phyloP scores from a whole-genome alignment of 2,888 invertebrate species.

The Drosophila gaucha region DNA sequence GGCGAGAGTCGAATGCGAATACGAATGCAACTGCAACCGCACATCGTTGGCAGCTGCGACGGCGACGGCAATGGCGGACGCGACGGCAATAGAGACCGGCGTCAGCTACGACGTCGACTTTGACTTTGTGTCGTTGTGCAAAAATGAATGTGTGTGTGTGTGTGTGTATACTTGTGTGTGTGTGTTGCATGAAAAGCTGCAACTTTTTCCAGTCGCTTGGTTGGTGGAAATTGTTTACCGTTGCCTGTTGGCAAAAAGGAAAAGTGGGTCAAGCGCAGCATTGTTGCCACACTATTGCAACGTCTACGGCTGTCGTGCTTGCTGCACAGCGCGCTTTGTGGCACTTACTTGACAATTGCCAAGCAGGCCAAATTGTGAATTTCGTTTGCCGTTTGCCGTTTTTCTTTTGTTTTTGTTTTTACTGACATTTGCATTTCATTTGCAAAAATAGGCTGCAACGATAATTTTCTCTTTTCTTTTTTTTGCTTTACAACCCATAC shows the following conservation, averaged over 20 bases:
- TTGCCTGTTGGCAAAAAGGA: slow-evolving; percentile 72
- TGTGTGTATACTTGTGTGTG: slow-evolving; percentile 20
- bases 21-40: slow-evolving; percentile 46
- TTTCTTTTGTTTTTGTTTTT: slow-evolving; percentile 4
- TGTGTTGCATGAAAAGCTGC: slow-evolving; percentile 72
- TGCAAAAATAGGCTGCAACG: slow-evolving; percentile 61
- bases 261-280: slow-evolving; percentile 83
- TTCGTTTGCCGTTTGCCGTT: slow-evolving; percentile 17
- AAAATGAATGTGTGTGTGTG: slow-evolving; percentile 22
- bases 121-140: slow-evolving; percentile 46
- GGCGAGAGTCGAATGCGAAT: slow-evolving; percentile 53
- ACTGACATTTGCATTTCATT: slow-evolving; percentile 60
- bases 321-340: slow-evolving; percentile 57
- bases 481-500: background rate
- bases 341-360: slow-evolving; percentile 71
- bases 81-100: slow-evolving; percentile 28
- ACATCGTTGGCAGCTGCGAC: slow-evolving; percentile 24
- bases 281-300: slow-evolving; percentile 59
- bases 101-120: slow-evolving; percentile 61
- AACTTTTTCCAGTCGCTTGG: slow-evolving; percentile 67
- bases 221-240: slow-evolving; percentile 70
- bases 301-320: slow-evolving; percentile 52
- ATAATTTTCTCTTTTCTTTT: slow-evolving; percentile 65
- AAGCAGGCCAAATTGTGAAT: slow-evolving; percentile 42
- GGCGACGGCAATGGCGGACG: slow-evolving; percentile 8